phyloP scores from a whole-genome alignment of 2,113 vertebrate genomes.

The Gallinago media region DNA sequence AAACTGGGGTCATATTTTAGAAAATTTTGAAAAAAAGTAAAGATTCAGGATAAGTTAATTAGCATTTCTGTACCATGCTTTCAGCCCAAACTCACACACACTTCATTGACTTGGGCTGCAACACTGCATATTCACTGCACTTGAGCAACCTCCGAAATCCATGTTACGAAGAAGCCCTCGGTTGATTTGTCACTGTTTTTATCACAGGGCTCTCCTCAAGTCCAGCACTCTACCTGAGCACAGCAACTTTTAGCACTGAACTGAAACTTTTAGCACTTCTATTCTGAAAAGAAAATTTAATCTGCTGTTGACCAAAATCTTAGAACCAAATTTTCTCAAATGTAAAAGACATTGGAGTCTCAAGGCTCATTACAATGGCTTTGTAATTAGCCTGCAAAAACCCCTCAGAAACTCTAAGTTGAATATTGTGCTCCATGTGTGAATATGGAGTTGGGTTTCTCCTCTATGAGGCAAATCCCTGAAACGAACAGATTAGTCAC shows the following conservation, averaged over 20 bases:
- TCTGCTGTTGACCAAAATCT: conserved; percentile 11
- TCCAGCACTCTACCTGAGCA: neutral
- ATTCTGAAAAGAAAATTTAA: conserved; percentile 11
- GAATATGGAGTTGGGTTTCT: conserved; percentile 40
- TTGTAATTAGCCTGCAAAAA: conserved; percentile 57
- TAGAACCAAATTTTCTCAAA: conserved; percentile 10
- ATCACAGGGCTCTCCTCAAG: neutral
- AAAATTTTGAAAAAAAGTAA: neutral
- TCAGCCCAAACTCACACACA: neutral
- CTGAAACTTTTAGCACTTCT: neutral
- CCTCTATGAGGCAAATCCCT: conserved; percentile 55
- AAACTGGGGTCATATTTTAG: neutral
- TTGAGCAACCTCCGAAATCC: neutral
- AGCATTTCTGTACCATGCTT: neutral
- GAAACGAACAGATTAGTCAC: conserved; percentile 62
- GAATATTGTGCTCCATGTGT: conserved; percentile 45
- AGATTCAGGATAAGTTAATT: neutral
- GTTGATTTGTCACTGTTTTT: neutral
- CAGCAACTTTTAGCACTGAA: neutral
- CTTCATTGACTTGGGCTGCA: neutral
- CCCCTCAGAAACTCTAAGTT: conserved; percentile 16
- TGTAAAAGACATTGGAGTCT: conserved; percentile 15
- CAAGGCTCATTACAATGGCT: conserved; percentile 39
- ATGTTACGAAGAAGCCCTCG: neutral
- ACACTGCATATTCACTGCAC: neutral